phyloP scores from a whole-genome alignment of 2,113 vertebrate genomes.

The Petroica traversi region DNA sequence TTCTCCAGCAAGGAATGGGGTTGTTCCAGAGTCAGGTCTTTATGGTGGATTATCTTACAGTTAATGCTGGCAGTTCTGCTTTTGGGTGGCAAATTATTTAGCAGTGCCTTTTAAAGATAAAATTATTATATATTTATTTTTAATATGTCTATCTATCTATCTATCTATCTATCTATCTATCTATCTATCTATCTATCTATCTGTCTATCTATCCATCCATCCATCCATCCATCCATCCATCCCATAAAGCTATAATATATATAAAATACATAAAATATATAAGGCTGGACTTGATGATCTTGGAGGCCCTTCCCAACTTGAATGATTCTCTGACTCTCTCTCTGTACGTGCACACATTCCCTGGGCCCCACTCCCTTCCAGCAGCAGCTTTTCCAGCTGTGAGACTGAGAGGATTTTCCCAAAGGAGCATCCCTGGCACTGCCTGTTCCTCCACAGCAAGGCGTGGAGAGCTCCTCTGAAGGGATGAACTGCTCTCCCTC shows the following conservation, averaged over 20 bases:
- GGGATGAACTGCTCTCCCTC: background rate
- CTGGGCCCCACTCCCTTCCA: background rate
- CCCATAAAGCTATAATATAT: background rate
- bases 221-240: accelerated
- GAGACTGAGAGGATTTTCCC: background rate
- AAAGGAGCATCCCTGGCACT: background rate
- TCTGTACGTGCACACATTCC: no score
- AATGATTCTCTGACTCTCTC: background rate
- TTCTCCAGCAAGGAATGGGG: background rate
- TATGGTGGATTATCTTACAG: background rate
- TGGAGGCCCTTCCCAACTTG: background rate
- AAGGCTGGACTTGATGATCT: background rate
- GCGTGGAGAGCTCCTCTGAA: background rate
- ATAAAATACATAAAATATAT: no score
- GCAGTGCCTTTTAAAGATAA: background rate
- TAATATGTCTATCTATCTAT: background rate
- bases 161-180: background rate
- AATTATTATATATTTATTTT: background rate
- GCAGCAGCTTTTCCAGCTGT: background rate
- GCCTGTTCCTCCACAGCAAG: background rate
- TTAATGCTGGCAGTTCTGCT: background rate
- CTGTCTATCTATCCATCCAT: background rate
- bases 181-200: background rate
- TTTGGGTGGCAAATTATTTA: background rate
- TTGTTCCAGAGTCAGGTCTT: background rate